Conservation (phyloP, 2,113 vertebrate genomes). For the Taurulus bubalis region DNA sequence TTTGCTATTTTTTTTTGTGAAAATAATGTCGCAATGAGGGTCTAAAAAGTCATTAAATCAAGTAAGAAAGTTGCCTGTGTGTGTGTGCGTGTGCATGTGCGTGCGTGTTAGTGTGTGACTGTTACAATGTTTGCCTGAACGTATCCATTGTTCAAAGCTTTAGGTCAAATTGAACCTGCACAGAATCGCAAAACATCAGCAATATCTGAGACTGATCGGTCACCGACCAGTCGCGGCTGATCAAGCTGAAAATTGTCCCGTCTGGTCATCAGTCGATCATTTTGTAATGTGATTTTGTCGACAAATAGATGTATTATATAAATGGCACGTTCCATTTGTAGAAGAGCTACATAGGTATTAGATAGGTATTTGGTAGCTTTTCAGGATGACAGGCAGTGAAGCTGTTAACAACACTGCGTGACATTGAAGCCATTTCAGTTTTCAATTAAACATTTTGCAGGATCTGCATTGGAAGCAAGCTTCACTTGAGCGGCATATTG, state of each 20-base stretch:
- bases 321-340: constrained; percentile 42
- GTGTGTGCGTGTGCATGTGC: not conserved
- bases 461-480: constrained; percentile 47
- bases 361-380: constrained; percentile 59
- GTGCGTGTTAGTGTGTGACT: not conserved
- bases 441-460: constrained; percentile 72
- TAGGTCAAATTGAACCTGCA: not conserved
- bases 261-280: not conserved
- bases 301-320: constrained; percentile 3
- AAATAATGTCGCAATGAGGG: not conserved
- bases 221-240: not conserved
- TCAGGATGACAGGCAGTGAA: constrained; percentile 65
- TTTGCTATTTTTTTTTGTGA: not conserved
- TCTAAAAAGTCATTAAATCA: not conserved
- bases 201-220: not conserved
- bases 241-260: not conserved
- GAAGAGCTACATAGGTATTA: constrained; percentile 45
- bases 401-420: constrained; percentile 55
- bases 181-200: not conserved
- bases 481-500: constrained; percentile 66
- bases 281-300: not conserved
- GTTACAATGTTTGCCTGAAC: not conserved
- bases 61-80: too few species aligned
- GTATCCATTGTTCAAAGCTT: not conserved
- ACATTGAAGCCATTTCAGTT: constrained; percentile 67